phyloP scores from a whole-genome alignment of 2,888 invertebrate genomes.

The Drosophila anomelani region DNA sequence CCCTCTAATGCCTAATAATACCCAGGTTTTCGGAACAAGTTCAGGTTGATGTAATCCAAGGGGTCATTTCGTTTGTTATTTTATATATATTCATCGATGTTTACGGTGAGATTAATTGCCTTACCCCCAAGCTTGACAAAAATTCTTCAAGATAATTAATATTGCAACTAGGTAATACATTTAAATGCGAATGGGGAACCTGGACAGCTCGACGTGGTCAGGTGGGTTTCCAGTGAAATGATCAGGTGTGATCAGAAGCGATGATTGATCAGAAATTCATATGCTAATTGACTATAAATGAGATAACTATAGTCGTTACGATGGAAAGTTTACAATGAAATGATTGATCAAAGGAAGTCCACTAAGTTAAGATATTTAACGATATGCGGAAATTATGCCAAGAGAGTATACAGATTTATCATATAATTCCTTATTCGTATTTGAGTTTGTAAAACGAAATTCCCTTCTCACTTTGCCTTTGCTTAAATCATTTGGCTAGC shows the following conservation, averaged over 20 bases:
- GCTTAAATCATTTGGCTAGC: conserved; percentile 5
- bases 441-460: conserved; percentile 2
- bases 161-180: conserved; percentile 37
- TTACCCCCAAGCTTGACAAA: conserved; percentile 14
- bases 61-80: conserved; percentile 8
- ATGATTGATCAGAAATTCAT: conserved; percentile 24
- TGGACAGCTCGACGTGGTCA: conserved; percentile 15
- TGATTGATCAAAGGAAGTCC: conserved; percentile 1
- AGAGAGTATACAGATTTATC: neutral
- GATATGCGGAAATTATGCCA: neutral
- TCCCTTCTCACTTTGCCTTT: conserved; percentile 24
- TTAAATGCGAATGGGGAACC: conserved; percentile 15
- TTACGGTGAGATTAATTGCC: conserved; percentile 24
- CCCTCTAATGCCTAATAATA: neutral
- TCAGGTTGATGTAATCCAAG: conserved; percentile 18
- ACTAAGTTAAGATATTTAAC: too few relatives aligned
- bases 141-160: conserved; percentile 38
- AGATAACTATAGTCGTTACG: conserved; percentile 6
- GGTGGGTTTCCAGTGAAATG: conserved; percentile 11
- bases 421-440: neutral
- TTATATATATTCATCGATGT: neutral
- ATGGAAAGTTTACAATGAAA: conserved; percentile 1
- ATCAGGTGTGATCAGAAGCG: conserved; percentile 11
- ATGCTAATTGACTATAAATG: conserved; percentile 14
- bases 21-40: conserved; percentile 6